Conservation (phyloP, 2,888 invertebrate genomes). For the Zaprionus bogoriensis region DNA sequence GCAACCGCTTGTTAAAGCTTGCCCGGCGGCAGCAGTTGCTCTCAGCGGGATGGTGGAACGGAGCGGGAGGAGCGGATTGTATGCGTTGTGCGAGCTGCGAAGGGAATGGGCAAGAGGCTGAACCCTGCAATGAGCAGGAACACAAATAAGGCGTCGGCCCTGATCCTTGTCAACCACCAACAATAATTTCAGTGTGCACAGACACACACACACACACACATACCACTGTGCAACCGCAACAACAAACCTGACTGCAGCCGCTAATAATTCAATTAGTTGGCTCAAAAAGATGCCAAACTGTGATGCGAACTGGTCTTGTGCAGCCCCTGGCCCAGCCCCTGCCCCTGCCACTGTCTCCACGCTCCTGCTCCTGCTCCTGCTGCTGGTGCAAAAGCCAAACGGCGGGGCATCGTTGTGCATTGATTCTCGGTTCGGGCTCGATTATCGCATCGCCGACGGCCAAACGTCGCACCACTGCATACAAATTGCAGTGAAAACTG, state of each 20-base stretch:
- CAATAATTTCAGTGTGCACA: slow-evolving; percentile 65
- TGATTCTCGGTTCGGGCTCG: slow-evolving; percentile 45
- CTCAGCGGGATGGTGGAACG: too few species aligned
- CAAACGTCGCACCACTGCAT: slow-evolving; percentile 61
- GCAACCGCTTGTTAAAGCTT: slow-evolving; percentile 65
- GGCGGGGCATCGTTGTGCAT: slow-evolving; percentile 9
- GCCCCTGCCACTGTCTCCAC: not conserved
- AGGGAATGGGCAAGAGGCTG: slow-evolving; percentile 5
- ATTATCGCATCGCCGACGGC: slow-evolving; percentile 67
- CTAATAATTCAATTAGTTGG: slow-evolving; percentile 80
- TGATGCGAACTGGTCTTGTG: slow-evolving; percentile 47
- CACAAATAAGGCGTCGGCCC: slow-evolving; percentile 78
- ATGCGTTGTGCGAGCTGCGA: too few species aligned
- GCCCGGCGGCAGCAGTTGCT: slow-evolving; percentile 58
- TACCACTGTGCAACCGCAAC: not conserved
- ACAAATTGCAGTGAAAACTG: slow-evolving; percentile 44
- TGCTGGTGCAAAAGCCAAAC: slow-evolving; percentile 17
- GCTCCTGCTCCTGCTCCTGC: not conserved
- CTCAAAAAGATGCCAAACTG: slow-evolving; percentile 67
- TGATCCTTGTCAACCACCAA: slow-evolving; percentile 80
- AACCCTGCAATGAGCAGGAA: slow-evolving; percentile 65
- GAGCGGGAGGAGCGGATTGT: slow-evolving; percentile 45
- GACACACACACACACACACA: slow-evolving; percentile 24
- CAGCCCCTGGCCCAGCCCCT: not conserved
- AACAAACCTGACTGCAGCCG: slow-evolving; percentile 37